Evolutionary conservation across 53 echinoderm and acorn worm species (phyloP).

Genomic region (Patiria pectinifera): DNA sequence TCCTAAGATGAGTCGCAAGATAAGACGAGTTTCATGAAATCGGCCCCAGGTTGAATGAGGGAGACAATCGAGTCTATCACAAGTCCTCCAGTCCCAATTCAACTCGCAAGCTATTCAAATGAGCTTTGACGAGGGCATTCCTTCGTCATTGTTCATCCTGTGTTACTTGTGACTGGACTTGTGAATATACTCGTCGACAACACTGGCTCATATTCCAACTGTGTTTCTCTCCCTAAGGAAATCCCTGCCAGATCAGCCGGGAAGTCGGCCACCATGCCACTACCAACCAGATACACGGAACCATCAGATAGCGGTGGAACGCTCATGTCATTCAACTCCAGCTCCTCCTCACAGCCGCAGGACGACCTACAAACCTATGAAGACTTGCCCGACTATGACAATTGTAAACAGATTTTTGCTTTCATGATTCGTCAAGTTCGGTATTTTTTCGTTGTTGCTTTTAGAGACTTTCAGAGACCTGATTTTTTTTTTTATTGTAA

Average conservation of each 20-base stretch:
- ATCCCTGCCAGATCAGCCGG: not conserved
- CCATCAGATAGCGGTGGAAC: constrained; percentile 62
- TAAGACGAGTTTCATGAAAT: no score
- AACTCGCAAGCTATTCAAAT: no score
- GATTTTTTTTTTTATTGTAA: no score
- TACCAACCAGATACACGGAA: constrained; percentile 7
- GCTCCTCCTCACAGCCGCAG: constrained; percentile 29
- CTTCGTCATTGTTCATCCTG: no score
- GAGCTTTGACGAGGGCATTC: no score
- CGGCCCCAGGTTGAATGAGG: no score
- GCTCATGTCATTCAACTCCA: constrained; percentile 38
- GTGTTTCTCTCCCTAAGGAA: not conserved
- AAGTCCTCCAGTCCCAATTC: no score
- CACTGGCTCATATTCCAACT: not conserved
- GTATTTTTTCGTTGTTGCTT: not conserved
- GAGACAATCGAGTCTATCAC: no score
- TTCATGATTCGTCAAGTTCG: no score
- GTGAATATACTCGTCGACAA: not conserved
- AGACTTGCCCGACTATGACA: constrained; percentile 22
- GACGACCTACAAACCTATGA: not conserved
- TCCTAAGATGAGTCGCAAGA: no score
- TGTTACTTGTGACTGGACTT: no score
- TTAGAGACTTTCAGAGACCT: no score
- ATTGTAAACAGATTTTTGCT: not conserved
- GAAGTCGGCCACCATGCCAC: constrained; percentile 39